Percentiles rank a stretch among this genome's conserved stretches.
Evolutionary conservation across 2,888 invertebrate genomes (phyloP).

Genomic region (Yponomeuta plumbellus): DNA sequence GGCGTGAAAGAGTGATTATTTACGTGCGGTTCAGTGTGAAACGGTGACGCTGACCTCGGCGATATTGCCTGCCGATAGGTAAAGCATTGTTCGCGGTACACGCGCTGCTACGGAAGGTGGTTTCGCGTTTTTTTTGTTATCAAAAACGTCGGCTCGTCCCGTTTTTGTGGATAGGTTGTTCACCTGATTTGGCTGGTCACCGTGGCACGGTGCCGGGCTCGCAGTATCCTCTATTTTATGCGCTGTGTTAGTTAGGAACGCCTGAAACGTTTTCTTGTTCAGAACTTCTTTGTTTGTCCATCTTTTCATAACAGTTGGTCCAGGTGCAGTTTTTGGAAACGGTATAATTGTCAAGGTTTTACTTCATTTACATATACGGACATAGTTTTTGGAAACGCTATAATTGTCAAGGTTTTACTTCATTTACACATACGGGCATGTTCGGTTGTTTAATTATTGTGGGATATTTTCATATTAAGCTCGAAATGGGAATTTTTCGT

Average conservation of each 20-base stretch:
- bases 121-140: conserved; percentile 52
- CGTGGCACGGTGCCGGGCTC: background rate
- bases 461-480: too few relatives aligned
- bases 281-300: too few relatives aligned
- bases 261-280: too few relatives aligned
- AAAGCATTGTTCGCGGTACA: background rate
- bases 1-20: conserved; percentile 21
- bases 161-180: background rate
- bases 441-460: too few relatives aligned
- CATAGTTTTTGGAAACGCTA: too few relatives aligned
- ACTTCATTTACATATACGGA: too few relatives aligned
- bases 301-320: too few relatives aligned
- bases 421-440: too few relatives aligned
- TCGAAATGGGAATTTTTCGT: too few relatives aligned
- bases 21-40: conserved; percentile 42
- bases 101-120: conserved; percentile 32
- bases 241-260: background rate
- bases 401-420: too few relatives aligned
- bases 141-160: conserved; percentile 8
- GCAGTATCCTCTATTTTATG: background rate
- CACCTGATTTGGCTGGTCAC: background rate
- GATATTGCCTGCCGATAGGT: conserved; percentile 30
- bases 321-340: too few relatives aligned
- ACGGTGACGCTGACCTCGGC: conserved; percentile 60
- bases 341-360: too few relatives aligned